These are phyloP conservation scores for Scaptomyza flava DNA, from an alignment of 2,888 invertebrate genomes.

Conservation along the genomic window DNA sequence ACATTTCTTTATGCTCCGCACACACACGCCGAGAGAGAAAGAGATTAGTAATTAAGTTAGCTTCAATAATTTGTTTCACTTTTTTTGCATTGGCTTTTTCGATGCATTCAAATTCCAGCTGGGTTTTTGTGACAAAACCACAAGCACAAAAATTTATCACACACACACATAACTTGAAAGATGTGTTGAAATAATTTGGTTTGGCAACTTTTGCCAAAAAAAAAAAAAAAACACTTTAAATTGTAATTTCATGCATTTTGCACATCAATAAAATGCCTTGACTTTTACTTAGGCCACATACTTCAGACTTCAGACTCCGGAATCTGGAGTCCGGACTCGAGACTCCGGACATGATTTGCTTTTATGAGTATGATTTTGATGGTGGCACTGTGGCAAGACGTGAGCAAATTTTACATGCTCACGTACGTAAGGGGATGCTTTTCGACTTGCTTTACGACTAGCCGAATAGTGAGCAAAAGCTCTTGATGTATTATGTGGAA, in stretches of 20 bases:
- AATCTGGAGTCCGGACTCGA: neutral
- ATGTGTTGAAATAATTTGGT: constrained; percentile 33
- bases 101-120: constrained; percentile 25
- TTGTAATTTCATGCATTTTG: constrained; percentile 82
- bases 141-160: constrained; percentile 18
- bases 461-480: constrained; percentile 38
- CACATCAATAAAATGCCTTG: constrained; percentile 74
- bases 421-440: constrained; percentile 13
- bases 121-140: constrained; percentile 22
- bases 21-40: neutral
- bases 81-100: constrained; percentile 26
- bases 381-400: constrained; percentile 43
- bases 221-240: constrained; percentile 56
- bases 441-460: constrained; percentile 19
- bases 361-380: constrained; percentile 57
- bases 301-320: constrained; percentile 3
- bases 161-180: constrained; percentile 9
- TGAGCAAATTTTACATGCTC: constrained; percentile 59
- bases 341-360: constrained; percentile 60
- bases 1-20: constrained; percentile 54
- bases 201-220: constrained; percentile 31
- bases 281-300: constrained; percentile 30
- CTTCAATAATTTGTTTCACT: constrained; percentile 46
- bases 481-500: constrained; percentile 51
- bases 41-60: constrained; percentile 54